Evolutionary conservation across 37 sponge, comb jelly and placozoan species (phyloP), one percentile per base, ranked within the genome.

Genomic region (Diacarnus erythraeanus): DNA sequence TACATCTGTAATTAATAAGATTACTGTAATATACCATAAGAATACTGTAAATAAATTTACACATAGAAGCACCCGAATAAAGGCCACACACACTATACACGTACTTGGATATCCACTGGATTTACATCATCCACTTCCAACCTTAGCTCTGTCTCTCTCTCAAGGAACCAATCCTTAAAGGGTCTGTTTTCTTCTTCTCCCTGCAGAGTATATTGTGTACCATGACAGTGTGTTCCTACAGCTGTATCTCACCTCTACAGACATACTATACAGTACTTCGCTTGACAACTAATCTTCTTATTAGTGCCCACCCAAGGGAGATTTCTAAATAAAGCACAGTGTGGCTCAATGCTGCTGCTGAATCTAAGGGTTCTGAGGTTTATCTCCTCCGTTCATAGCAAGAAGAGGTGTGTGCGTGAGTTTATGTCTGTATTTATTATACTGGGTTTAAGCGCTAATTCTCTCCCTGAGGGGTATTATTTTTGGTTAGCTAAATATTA

Each of bases 121-220:
- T 58, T 31, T 6, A 69, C 77, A 66, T 76, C 73, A 31, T 59
- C 65, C 38, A 91, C 92, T 79, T 96, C 97, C 59, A 96, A 43
- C 38, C 97, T 58, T 22, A 96, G 75, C 70, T 96, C 97, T 26
- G 89, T 78, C 71, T 96, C 92, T 25, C 47, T 70, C 23, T 77
- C 64, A 31, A 96, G 69, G 20, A 40, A 76, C 81, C 87, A 92
- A n/a, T 92, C 93, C 64, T 89, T 93, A 60, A 64, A 59, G 17
- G 83, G 69, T 2, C 67, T 15, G 25, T 56, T 54, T 18, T 79
- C 69, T 56, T 76, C 41, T 71, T 71, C 71, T 23, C 10, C 66
- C 57, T 54, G 27, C 40, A 54, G 2, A 31, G 74, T 3, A 74
- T 21, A 36, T 18, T 68, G 20, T 8, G 6, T 47, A 47, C 51